These are phyloP conservation scores for Gryllus longicercus DNA, from an alignment of 2,888 invertebrate genomes.

Conservation along the genomic window DNA sequence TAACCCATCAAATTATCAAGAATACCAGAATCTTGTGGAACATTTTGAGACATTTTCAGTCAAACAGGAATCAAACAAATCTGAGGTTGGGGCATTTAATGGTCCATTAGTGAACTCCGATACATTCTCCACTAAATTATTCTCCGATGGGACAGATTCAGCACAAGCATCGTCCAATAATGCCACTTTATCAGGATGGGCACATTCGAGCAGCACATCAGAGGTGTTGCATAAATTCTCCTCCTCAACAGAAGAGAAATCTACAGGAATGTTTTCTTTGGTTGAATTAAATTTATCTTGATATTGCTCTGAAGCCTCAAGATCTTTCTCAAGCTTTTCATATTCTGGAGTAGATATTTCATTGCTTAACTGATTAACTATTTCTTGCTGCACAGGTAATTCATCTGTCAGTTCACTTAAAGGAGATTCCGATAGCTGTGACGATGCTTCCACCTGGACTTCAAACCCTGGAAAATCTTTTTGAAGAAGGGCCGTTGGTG, in stretches of 20 bases:
- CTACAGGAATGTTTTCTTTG: slow-evolving; percentile 3
- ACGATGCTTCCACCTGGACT: neutral
- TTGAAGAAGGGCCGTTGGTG: neutral
- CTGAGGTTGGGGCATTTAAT: no score
- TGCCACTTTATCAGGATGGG: neutral
- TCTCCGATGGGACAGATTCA: neutral
- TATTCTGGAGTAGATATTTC: slow-evolving; percentile 24
- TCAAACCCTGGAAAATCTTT: neutral
- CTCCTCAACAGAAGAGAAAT: neutral
- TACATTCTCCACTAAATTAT: no score
- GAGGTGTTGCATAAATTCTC: neutral
- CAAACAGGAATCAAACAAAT: neutral
- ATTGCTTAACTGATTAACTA: neutral
- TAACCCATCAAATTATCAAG: neutral
- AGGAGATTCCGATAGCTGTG: neutral
- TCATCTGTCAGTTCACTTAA: neutral
- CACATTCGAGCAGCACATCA: neutral
- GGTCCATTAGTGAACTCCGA: no score
- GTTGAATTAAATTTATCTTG: neutral
- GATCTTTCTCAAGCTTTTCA: neutral
- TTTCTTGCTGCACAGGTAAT: neutral
- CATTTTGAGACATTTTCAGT: no score
- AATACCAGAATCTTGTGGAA: no score
- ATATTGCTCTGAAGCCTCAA: neutral
- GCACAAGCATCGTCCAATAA: neutral